These are phyloP conservation scores for Glossophaga mutica DNA, from an alignment of 2,797 vertebrate genomes.

Conservation along the genomic window DNA sequence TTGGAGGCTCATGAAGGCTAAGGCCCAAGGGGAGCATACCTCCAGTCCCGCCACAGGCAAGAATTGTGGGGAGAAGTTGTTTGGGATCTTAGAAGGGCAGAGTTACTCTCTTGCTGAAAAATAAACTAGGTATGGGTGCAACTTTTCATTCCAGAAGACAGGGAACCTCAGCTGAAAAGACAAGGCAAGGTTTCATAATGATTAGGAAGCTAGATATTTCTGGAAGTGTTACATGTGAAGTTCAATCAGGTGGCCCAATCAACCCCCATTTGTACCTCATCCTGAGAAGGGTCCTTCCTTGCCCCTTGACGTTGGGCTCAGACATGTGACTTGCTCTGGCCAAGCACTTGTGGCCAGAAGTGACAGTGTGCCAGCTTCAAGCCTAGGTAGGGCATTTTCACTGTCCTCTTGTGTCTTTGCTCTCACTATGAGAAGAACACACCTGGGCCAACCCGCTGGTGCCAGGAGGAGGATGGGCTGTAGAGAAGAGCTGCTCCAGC, in stretches of 20 bases:
- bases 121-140: neutral
- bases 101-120: neutral
- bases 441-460: neutral
- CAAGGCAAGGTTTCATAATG: neutral
- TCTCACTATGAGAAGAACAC: neutral
- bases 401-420: neutral
- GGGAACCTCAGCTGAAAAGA: neutral
- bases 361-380: neutral
- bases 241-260: neutral
- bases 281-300: neutral
- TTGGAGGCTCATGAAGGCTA: neutral
- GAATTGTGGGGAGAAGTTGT: accelerated
- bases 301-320: neutral
- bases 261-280: accelerated
- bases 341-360: neutral
- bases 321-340: neutral
- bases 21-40: neutral
- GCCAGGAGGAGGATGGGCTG: neutral
- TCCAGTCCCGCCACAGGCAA: neutral
- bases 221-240: neutral
- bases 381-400: neutral
- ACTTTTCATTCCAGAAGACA: neutral
- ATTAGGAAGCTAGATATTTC: neutral
- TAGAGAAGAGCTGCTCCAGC: neutral
- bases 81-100: neutral